Conservation (phyloP, 1,140 invertebrate species). For the Drosophila kikkawai region DNA sequence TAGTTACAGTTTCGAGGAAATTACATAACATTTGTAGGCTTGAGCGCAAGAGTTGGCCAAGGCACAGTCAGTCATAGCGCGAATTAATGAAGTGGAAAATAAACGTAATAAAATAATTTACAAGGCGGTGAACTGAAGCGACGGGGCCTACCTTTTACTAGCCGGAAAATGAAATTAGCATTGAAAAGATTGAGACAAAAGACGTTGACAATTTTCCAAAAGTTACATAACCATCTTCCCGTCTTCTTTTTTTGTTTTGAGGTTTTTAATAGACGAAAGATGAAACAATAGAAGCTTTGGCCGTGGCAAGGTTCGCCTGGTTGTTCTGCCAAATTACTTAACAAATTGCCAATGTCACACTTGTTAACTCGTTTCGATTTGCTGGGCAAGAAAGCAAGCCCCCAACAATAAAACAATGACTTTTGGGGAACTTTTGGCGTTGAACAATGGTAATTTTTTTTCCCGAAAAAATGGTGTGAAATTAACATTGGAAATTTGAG, state of each 20-base stretch:
- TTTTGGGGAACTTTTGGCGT: constrained; percentile 13
- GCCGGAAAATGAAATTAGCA: constrained; percentile 73
- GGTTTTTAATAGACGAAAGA: constrained; percentile 8
- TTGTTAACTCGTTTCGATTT: constrained; percentile 73
- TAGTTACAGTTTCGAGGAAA: constrained; percentile 73
- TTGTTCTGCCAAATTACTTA: constrained; percentile 71
- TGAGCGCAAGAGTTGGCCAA: constrained; percentile 33
- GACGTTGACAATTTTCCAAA: constrained; percentile 64
- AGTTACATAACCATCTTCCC: constrained; percentile 52
- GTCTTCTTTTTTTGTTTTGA: constrained; percentile 22
- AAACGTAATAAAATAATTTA: constrained; percentile 72
- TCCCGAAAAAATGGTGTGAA: constrained; percentile 32
- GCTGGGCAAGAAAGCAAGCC: constrained; percentile 57
- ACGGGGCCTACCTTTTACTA: constrained; percentile 19
- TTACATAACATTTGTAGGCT: constrained; percentile 71
- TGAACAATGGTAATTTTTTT: constrained; percentile 18
- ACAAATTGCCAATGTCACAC: constrained; percentile 80
- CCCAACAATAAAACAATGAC: constrained; percentile 25
- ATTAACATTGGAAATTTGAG: constrained; percentile 18
- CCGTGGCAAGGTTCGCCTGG: constrained; percentile 3
- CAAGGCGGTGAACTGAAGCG: constrained; percentile 1
- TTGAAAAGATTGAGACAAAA: constrained; percentile 30
- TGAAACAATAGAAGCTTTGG: not conserved
- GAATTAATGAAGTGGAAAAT: constrained; percentile 81
- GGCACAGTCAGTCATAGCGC: constrained; percentile 57